These are phyloP conservation scores for Margaritifera margaritifera DNA, from an alignment of 2,888 invertebrate species.

Conservation along the genomic window DNA sequence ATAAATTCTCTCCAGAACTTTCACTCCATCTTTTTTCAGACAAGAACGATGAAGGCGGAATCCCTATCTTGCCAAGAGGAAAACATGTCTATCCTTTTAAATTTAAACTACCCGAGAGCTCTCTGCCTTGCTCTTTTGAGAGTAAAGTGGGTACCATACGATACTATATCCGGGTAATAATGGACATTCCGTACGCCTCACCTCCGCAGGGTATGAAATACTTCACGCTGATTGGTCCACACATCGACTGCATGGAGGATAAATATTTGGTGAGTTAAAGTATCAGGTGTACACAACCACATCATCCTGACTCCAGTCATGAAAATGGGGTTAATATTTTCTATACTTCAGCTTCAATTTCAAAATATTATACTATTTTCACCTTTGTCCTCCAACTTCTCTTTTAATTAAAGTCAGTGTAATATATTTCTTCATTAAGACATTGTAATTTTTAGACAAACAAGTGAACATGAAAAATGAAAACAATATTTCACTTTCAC, in stretches of 20 bases:
- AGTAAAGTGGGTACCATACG: constrained; percentile 83
- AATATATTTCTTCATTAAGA: too few species aligned
- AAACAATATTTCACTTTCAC: too few species aligned
- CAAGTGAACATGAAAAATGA: too few species aligned
- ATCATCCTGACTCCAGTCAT: too few species aligned
- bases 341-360: too few species aligned
- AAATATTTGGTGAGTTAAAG: constrained; percentile 79
- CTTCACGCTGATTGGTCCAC: constrained; percentile 85
- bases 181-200: constrained; percentile 85
- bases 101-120: constrained; percentile 83
- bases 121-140: constrained; percentile 85
- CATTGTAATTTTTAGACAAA: too few species aligned
- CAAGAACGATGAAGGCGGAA: constrained; percentile 62
- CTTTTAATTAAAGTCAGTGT: too few species aligned
- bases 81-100: constrained; percentile 82
- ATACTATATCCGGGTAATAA: constrained; percentile 78
- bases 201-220: constrained; percentile 87
- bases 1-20: neutral
- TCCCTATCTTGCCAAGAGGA: constrained; percentile 81
- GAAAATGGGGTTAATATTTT: too few species aligned
- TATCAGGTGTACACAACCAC: too few species aligned
- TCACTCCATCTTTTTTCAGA: constrained; percentile 46
- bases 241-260: constrained; percentile 87
- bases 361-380: too few species aligned
- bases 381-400: too few species aligned